phyloP scores from a whole-genome alignment of 2,888 invertebrate genomes.

The Hyposoter dolosus region DNA sequence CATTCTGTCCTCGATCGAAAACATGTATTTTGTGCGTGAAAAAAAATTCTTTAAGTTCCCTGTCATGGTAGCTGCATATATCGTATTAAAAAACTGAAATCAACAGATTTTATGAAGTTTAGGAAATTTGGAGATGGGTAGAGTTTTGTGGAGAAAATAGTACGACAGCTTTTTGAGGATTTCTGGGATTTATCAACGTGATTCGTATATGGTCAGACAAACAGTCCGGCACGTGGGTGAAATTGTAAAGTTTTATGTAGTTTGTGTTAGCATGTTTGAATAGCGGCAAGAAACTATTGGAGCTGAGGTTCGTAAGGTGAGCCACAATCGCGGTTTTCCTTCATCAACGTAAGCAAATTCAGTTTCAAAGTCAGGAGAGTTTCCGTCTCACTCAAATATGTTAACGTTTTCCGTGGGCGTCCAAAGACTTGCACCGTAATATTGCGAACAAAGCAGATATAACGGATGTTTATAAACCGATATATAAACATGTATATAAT shows the following conservation, averaged over 20 bases:
- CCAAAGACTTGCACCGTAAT: constrained; percentile 18
- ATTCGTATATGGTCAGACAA: neutral
- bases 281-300: constrained; percentile 18
- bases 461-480: constrained; percentile 9
- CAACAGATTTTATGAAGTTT: too few species aligned
- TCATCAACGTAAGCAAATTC: constrained; percentile 20
- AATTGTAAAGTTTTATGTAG: neutral
- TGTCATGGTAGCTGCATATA: too few species aligned
- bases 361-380: constrained; percentile 19
- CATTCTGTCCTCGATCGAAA: neutral
- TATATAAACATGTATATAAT: neutral
- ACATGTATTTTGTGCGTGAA: neutral
- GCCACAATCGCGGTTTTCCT: constrained; percentile 55
- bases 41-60: neutral
- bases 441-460: neutral
- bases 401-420: constrained; percentile 9
- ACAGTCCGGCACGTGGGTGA: neutral
- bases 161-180: neutral
- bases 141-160: neutral
- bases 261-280: constrained; percentile 8
- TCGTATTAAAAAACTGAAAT: too few species aligned
- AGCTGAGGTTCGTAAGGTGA: constrained; percentile 33
- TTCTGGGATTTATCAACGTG: neutral
- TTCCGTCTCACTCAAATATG: constrained; percentile 9
- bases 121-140: neutral